phyloP scores from a whole-genome alignment of 2,888 invertebrate species.

The Lycophotia porphyrea region DNA sequence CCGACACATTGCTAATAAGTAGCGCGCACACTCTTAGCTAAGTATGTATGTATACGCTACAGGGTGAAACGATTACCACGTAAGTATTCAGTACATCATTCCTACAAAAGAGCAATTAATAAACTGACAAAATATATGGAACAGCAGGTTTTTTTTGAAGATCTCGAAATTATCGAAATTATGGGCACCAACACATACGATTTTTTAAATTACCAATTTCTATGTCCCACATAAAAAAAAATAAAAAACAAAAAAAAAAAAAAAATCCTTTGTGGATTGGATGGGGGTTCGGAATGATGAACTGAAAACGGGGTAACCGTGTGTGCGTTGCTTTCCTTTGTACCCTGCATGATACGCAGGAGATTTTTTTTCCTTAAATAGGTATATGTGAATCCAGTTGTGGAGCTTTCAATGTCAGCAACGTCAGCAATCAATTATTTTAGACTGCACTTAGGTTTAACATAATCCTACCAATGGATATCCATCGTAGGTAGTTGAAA shows the following conservation, averaged over 20 bases:
- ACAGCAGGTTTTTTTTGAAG: background rate
- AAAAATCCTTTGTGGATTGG: no score
- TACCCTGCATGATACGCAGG: background rate
- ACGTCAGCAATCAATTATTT: background rate
- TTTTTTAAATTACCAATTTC: no score
- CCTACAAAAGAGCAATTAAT: background rate
- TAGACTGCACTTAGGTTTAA: background rate
- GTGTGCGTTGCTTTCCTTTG: background rate
- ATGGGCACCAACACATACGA: no score
- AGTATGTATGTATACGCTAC: background rate
- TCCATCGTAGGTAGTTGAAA: background rate
- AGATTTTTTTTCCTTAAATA: background rate
- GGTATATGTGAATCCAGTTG: background rate
- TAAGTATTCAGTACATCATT: background rate
- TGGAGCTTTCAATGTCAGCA: background rate
- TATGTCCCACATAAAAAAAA: no score
- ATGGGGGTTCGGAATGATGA: background rate
- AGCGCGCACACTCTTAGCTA: background rate
- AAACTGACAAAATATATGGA: background rate
- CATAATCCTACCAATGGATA: background rate
- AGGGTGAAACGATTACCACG: background rate
- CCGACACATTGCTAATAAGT: background rate
- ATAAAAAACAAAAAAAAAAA: no score
- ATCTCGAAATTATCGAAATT: no score
- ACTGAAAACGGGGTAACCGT: background rate